Evolutionary conservation across 2,888 invertebrate genomes (phyloP).

Genomic region (Podotricha telesiphe): DNA sequence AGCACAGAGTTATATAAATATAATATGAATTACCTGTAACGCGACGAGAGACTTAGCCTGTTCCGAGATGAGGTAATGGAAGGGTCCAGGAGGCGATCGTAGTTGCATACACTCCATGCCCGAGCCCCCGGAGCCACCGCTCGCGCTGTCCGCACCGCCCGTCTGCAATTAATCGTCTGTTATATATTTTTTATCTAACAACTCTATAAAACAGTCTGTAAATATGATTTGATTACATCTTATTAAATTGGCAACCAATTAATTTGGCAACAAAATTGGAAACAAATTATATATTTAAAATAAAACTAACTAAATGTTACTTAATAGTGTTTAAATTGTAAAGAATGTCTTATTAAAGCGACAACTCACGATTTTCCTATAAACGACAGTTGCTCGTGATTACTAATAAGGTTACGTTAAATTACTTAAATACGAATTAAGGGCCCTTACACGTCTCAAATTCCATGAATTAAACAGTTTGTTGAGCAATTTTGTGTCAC

Average conservation of each 20-base stretch:
- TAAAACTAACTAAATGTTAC: neutral
- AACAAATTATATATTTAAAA: neutral
- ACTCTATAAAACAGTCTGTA: neutral
- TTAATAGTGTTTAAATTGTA: conserved; percentile 30
- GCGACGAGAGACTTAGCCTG: conserved; percentile 94
- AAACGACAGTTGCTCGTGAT: conserved; percentile 39
- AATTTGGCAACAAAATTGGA: neutral
- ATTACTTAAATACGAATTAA: conserved; percentile 39
- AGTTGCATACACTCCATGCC: conserved; percentile 93
- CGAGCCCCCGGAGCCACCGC: conserved; percentile 84
- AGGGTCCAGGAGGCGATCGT: conserved; percentile 88
- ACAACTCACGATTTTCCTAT: conserved; percentile 44
- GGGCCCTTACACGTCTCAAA: conserved; percentile 36
- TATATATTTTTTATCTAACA: neutral
- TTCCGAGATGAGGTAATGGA: conserved; percentile 93
- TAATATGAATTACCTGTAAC: conserved; percentile 84
- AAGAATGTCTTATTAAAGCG: conserved; percentile 34
- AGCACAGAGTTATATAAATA: neutral
- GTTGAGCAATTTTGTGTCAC: conserved; percentile 25
- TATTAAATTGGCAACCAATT: neutral
- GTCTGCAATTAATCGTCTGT: conserved; percentile 62
- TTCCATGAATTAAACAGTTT: conserved; percentile 40
- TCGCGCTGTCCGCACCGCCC: conserved; percentile 82
- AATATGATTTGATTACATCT: neutral
- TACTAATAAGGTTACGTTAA: conserved; percentile 42